phyloP scores from a whole-genome alignment of 2,113 vertebrate genomes.

The Carlito syrichta region DNA sequence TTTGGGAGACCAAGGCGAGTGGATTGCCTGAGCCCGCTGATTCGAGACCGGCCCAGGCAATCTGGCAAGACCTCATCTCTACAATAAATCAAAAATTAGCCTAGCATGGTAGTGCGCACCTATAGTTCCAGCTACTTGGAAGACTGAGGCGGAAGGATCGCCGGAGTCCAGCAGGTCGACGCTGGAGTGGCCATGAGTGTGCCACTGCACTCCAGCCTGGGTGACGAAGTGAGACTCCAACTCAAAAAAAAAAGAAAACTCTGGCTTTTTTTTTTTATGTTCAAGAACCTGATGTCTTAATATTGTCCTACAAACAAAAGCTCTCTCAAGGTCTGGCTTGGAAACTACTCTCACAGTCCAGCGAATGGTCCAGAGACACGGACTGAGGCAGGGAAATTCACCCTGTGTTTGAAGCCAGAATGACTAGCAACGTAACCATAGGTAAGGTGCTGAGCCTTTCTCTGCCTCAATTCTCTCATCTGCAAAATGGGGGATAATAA shows the following conservation, averaged over 20 bases:
- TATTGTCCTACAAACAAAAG: not conserved
- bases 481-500: not conserved
- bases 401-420: not conserved
- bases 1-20: too few relatives aligned
- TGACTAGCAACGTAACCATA: not conserved
- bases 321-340: not conserved
- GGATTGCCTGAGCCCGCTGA: too few relatives aligned
- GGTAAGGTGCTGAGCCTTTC: not conserved
- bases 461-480: not conserved
- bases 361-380: not conserved
- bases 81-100: too few relatives aligned
- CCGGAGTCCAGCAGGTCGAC: too few relatives aligned
- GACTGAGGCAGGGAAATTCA: not conserved
- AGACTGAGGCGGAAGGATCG: too few relatives aligned
- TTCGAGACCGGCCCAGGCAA: too few relatives aligned
- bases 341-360: not conserved
- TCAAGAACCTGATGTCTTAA: not conserved
- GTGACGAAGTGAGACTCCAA: too few relatives aligned
- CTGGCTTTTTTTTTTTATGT: not conserved
- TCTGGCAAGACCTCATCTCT: too few relatives aligned
- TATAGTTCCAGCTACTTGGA: too few relatives aligned
- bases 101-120: too few relatives aligned
- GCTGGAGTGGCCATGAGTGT: too few relatives aligned
- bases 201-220: too few relatives aligned
- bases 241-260: not conserved